A percentile compares a stretch with the other conserved stretches of the same genome.
These are phyloP conservation scores for Sminthurides bifidus DNA, from an alignment of 1,140 invertebrate species.

Conservation along the genomic window DNA sequence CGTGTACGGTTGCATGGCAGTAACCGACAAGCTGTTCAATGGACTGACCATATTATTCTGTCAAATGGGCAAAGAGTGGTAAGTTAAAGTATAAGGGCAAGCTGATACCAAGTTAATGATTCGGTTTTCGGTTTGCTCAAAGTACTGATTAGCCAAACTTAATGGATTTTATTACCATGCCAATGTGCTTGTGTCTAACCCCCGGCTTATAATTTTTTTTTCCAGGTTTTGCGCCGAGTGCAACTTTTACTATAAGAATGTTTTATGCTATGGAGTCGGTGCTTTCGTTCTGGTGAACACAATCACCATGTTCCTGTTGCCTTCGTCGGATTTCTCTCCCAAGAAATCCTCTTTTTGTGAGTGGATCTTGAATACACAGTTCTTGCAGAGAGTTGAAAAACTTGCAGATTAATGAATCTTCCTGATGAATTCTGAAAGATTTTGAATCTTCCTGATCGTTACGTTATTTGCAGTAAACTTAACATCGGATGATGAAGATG, in stretches of 20 bases:
- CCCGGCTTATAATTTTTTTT: too few relatives aligned
- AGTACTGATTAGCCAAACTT: not conserved
- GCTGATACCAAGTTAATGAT: not conserved
- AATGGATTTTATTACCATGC: not conserved
- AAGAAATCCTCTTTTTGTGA: not conserved
- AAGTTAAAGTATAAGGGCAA: not conserved
- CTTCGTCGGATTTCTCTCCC: not conserved
- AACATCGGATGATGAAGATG: not conserved
- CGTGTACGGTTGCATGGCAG: not conserved
- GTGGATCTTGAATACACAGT: not conserved
- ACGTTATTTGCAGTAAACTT: not conserved
- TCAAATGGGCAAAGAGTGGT: not conserved
- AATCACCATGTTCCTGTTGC: not conserved
- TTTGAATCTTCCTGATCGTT: too few relatives aligned
- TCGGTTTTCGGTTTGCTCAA: not conserved
- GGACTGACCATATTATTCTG: not conserved
- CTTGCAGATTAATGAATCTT: not conserved
- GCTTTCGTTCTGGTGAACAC: not conserved
- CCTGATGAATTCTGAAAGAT: too few relatives aligned
- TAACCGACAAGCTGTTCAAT: not conserved
- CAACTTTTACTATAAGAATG: not conserved
- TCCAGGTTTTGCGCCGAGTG: not conserved
- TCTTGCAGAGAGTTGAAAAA: not conserved
- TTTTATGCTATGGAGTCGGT: slow-evolving; percentile 1
- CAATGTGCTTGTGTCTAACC: too few relatives aligned